A percentile compares a stretch with the other conserved stretches of the same genome.
Evolutionary conservation across 2,888 invertebrate genomes (phyloP).

Genomic region (Ernsta delagoae): DNA sequence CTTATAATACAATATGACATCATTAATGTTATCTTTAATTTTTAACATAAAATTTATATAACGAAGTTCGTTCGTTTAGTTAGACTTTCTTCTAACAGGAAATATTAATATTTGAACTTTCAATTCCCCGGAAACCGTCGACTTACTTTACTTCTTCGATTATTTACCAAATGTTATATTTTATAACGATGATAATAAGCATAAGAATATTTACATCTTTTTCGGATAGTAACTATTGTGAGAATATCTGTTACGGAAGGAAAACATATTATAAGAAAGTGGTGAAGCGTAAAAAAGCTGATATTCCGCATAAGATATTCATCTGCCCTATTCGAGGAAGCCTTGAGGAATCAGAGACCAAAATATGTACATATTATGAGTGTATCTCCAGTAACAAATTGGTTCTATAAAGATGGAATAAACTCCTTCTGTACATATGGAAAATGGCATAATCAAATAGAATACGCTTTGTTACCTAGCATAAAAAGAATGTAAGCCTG

Average conservation of each 20-base stretch:
- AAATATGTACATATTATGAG: slow-evolving; percentile 11
- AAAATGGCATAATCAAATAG: slow-evolving; percentile 7
- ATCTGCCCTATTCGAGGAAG: slow-evolving; percentile 8
- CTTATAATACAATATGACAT: too few species aligned
- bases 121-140: too few species aligned
- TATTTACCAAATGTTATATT: too few species aligned
- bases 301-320: slow-evolving; percentile 9
- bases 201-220: too few species aligned
- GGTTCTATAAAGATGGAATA: slow-evolving; percentile 13
- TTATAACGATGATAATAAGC: too few species aligned
- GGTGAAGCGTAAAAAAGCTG: slow-evolving; percentile 2
- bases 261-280: background rate
- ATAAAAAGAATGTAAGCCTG: background rate
- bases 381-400: slow-evolving; percentile 20
- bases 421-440: slow-evolving; percentile 4
- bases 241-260: background rate
- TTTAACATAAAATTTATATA: too few species aligned
- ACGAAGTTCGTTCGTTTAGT: too few species aligned
- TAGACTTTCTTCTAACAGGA: too few species aligned
- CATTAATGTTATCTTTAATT: too few species aligned
- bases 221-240: too few species aligned
- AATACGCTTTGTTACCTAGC: background rate
- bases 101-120: too few species aligned
- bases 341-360: slow-evolving; percentile 16
- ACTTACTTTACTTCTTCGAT: too few species aligned